Evolutionary conservation across 1,140 invertebrate genomes (phyloP), one percentile per base, ranked within the genome.

Genomic region (Xylocopa sonorina): DNA sequence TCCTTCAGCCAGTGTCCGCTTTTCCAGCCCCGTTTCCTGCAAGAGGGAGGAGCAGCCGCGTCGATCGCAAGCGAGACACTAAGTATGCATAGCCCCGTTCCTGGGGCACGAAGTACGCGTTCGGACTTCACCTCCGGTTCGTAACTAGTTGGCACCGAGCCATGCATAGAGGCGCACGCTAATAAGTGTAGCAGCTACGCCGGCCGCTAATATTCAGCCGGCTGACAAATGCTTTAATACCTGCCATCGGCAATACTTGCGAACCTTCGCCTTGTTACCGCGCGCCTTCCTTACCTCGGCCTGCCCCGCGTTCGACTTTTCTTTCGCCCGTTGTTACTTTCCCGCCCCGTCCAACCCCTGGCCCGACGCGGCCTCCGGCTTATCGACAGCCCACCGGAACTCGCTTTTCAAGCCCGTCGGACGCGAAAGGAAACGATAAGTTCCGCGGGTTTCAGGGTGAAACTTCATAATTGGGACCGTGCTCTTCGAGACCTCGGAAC

Each of bases 221-320:
- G 79, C 85, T 90, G 89, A 91, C 89, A 91, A 91, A 91, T 91
- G 90, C 88, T 87, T 89, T 89, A 91, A 91, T 89, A 89, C 89
- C 90, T 90, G 90, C 87, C 90, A 88, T 87, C 83, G 85, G 60
- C 89, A 89, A 88, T 89, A 86, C 78, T 82, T 66, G 75, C 75
- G 57, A 50, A 55, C 69, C 77, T 57, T 63, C 55, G 41, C 29
- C 67, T 74, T 74, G 69, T 63, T 78, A 78, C 77, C 51, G 76
- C 16, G 76, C 16, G 71, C 79, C 68, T 63, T 69, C 48, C 34
- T 57, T 71, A 50, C 66, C 63, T 76, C 68, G 53, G 55, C 18
- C 58, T 1, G 21, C 21, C 34, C n/a, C 41, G 27, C 74, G 66
- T 73, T 75, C 77, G 80, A 73, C 41, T 77, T n/a, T n/a, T 77